Evolutionary conservation across 1,140 invertebrate genomes (phyloP), one percentile per base, ranked within the genome.

Genomic region (Globodera rostochiensis): DNA sequence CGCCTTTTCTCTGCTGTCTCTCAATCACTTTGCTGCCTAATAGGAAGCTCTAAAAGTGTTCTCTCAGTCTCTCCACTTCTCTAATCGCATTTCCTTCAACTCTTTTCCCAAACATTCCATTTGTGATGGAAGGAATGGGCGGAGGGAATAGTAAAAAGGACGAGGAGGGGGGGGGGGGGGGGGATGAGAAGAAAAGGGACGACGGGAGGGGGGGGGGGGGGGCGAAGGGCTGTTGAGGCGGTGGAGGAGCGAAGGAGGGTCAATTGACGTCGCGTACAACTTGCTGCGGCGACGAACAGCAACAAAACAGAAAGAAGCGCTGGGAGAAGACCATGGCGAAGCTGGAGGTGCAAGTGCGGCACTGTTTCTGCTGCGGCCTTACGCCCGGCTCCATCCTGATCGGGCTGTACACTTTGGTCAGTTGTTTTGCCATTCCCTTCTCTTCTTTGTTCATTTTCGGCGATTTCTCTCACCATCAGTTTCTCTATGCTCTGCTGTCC

Each of bases 291-390:
- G 6, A 36, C 49, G 19, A 74, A 19, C 9, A 60, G 19, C 9
- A 19, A 60, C 57, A 60, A 15, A 60, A 60, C 13, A 19, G 57
- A 15, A 19, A 19, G 57, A 19, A 19, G 19, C 57, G 19, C 1
- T 6, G 11, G 57, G 5, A 15, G 5, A 15, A 19, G 25, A 6
- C 9, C 4, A 71, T 71, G 69, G 69, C 88, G 46, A 88, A 89
- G 76, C 83, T 90, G 9, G 88, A 89, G 76, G 88, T 89, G 13
- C 88, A 90, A 75, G 86, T 89, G 70, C 83, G 88, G 15, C 77
- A 80, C 67, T 89, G 88, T 79, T 90, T 84, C 73, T 89, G 88
- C 81, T 89, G 88, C 70, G 86, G 86, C 36, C 86, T 89, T 15
- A 79, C 86, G 7, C 67, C 85, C 64, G 87, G 85, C 36, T 84